These are phyloP conservation scores for Dicyrtomina minuta DNA, from an alignment of 2,888 invertebrate species.

Conservation along the genomic window DNA sequence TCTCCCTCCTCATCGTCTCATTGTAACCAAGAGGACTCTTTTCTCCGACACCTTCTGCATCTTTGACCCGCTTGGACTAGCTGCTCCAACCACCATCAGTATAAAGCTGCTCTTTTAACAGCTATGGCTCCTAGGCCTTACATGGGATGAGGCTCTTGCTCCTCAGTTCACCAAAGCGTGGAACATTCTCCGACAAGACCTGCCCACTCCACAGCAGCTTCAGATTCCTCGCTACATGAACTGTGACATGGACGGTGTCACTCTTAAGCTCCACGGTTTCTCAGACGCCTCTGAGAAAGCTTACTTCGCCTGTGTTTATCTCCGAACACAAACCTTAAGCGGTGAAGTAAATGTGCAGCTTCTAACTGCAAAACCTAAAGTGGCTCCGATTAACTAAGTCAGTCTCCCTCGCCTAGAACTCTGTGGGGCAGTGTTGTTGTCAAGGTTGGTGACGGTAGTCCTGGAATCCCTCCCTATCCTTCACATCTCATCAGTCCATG, in stretches of 20 bases:
- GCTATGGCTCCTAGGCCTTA: too few relatives aligned
- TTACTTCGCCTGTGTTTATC: too few relatives aligned
- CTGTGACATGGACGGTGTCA: too few relatives aligned
- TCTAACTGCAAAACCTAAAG: slow-evolving; percentile 49
- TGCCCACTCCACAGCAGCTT: background rate
- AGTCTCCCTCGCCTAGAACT: slow-evolving; percentile 52
- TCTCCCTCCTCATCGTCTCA: background rate
- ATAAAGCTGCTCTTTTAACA: slow-evolving; percentile 51
- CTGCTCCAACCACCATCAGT: slow-evolving; percentile 40
- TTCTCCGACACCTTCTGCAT: too few relatives aligned
- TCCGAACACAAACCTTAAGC: background rate
- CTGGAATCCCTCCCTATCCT: too few relatives aligned
- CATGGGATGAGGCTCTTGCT: too few relatives aligned
- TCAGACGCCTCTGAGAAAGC: slow-evolving; percentile 14
- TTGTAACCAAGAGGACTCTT: slow-evolving; percentile 45
- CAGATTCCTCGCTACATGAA: background rate
- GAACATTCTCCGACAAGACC: background rate
- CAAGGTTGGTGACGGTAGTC: too few relatives aligned
- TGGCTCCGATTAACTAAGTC: slow-evolving; percentile 38
- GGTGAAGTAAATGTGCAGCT: background rate
- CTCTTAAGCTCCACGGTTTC: slow-evolving; percentile 17
- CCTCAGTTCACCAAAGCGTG: background rate
- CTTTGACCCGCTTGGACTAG: too few relatives aligned
- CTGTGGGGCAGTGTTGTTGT: slow-evolving; percentile 48
- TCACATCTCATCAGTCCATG: too few relatives aligned